phyloP scores from a whole-genome alignment of 2,888 invertebrate genomes.

The Drosophila siamana region DNA sequence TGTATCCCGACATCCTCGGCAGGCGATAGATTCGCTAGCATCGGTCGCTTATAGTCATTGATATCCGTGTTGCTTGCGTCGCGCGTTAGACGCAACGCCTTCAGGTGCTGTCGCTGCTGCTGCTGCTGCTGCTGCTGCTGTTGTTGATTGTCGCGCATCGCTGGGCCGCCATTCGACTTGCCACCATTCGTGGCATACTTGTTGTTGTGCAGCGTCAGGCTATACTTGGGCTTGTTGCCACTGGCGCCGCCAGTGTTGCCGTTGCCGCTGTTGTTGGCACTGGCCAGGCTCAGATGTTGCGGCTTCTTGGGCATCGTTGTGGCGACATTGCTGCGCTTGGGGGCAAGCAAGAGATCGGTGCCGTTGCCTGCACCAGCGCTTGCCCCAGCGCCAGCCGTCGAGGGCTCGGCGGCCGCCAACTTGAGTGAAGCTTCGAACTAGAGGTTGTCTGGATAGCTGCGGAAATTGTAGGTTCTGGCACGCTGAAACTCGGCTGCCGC shows the following conservation, averaged over 20 bases:
- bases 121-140: constrained; percentile 71
- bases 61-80: constrained; percentile 38
- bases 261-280: constrained; percentile 28
- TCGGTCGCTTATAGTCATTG: constrained; percentile 64
- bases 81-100: constrained; percentile 70
- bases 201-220: constrained; percentile 76
- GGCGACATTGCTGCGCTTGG: constrained; percentile 29
- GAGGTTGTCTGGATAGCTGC: constrained; percentile 85
- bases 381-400: constrained; percentile 3
- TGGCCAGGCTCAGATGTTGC: constrained; percentile 68
- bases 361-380: constrained; percentile 28
- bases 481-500: constrained; percentile 83
- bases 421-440: constrained; percentile 83
- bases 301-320: constrained; percentile 81
- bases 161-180: constrained; percentile 33
- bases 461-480: constrained; percentile 84
- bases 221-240: constrained; percentile 74
- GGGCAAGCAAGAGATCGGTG: constrained; percentile 23
- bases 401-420: constrained; percentile 63
- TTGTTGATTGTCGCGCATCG: constrained; percentile 67
- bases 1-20: constrained; percentile 65
- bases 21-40: constrained; percentile 51
- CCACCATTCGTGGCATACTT: constrained; percentile 55
- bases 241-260: constrained; percentile 24
- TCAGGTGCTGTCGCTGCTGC: constrained; percentile 71